Conservation (phyloP, 1,140 invertebrate genomes). For the Zophobas atratus region DNA sequence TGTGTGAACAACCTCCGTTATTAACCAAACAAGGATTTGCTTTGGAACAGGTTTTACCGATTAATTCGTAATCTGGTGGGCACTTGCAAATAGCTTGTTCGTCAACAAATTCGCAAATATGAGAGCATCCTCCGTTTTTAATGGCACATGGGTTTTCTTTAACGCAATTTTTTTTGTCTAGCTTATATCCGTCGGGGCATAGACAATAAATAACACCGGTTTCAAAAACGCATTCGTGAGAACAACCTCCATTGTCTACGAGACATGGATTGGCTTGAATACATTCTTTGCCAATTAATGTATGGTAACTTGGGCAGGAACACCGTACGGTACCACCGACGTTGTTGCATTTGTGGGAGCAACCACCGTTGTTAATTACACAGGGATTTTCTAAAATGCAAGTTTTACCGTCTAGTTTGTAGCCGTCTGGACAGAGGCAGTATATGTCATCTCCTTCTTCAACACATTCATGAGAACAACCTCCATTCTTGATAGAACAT, state of each 20-base stretch:
- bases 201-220: slow-evolving; percentile 73
- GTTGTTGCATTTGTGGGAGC: slow-evolving; percentile 73
- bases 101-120: slow-evolving; percentile 58
- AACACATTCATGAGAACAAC: slow-evolving; percentile 77
- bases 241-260: slow-evolving; percentile 76
- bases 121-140: slow-evolving; percentile 75
- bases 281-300: slow-evolving; percentile 71
- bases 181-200: slow-evolving; percentile 73
- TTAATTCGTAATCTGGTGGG: slow-evolving; percentile 56
- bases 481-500: slow-evolving; percentile 74
- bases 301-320: slow-evolving; percentile 70
- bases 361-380: slow-evolving; percentile 76
- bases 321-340: slow-evolving; percentile 68
- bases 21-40: slow-evolving; percentile 67
- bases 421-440: slow-evolving; percentile 69
- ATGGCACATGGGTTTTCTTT: slow-evolving; percentile 70
- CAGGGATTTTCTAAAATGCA: slow-evolving; percentile 80
- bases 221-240: slow-evolving; percentile 71
- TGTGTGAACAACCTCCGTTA: slow-evolving; percentile 69
- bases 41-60: slow-evolving; percentile 67
- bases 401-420: slow-evolving; percentile 64
- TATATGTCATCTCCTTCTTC: slow-evolving; percentile 75
- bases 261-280: slow-evolving; percentile 79
- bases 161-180: slow-evolving; percentile 69
- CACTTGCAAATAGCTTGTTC: slow-evolving; percentile 58